Percentiles rank a stretch among this genome's conserved stretches.
phyloP scores from a whole-genome alignment of 2,797 vertebrate species.

The Vipera latastei region DNA sequence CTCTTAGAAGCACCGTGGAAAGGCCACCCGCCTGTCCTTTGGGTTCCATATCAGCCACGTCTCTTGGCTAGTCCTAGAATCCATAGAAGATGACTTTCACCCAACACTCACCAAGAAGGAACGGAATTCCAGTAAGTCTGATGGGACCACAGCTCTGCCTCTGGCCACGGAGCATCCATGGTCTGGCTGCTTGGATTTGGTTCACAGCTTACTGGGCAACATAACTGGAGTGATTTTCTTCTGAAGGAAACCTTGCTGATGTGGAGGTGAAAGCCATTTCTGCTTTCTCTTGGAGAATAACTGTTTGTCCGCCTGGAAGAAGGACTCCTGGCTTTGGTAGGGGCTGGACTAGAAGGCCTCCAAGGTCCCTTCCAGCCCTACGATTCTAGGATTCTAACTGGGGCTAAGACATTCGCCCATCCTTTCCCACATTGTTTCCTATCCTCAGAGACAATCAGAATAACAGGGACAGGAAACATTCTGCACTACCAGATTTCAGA shows the following conservation, averaged over 20 bases:
- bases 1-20: background rate
- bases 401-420: background rate
- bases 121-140: background rate
- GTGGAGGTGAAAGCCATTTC: background rate
- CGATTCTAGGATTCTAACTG: background rate
- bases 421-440: background rate
- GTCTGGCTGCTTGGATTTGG: background rate
- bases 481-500: background rate
- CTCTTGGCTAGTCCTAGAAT: background rate
- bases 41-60: background rate
- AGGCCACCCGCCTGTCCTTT: background rate
- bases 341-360: background rate
- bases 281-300: background rate
- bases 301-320: background rate
- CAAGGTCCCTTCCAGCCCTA: background rate
- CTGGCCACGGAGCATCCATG: background rate
- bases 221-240: background rate
- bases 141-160: background rate
- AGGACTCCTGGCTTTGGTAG: background rate
- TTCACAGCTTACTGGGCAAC: background rate
- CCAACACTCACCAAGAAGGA: background rate
- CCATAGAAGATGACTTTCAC: background rate
- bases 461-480: background rate
- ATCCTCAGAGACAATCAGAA: background rate
- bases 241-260: background rate